These are phyloP conservation scores for Cromileptes altivelis DNA, from an alignment of 2,113 vertebrate species.

Conservation along the genomic window DNA sequence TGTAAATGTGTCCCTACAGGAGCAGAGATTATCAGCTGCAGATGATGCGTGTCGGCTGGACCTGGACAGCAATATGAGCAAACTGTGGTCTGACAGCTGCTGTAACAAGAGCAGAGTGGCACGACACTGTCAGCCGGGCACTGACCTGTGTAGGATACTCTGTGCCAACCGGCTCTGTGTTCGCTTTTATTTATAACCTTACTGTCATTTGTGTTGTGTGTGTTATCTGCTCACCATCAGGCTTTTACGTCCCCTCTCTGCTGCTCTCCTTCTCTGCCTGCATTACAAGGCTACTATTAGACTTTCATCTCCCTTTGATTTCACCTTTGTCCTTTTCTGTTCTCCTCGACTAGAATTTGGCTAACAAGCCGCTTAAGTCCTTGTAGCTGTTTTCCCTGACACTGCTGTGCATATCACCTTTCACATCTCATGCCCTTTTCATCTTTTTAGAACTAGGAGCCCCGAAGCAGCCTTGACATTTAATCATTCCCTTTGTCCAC, in stretches of 20 bases:
- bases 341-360: not conserved
- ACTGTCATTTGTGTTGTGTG: conserved; percentile 2
- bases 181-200: conserved; percentile 47
- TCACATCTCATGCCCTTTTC: conserved; percentile 12
- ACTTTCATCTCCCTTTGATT: conserved; percentile 3
- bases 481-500: conserved; percentile 33
- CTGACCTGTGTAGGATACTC: conserved; percentile 36
- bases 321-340: not conserved
- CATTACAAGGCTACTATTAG: not conserved
- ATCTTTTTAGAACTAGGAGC: conserved; percentile 7
- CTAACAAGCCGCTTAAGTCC: conserved; percentile 6
- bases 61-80: conserved; percentile 33
- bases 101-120: conserved; percentile 14
- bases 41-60: not conserved
- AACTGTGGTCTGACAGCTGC: conserved; percentile 35
- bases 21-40: conserved; percentile 19
- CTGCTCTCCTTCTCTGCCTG: not conserved
- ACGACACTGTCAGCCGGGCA: not conserved
- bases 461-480: conserved; percentile 31
- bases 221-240: not conserved
- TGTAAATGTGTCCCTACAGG: not conserved
- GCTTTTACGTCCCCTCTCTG: not conserved
- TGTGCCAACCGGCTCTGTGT: conserved; percentile 3
- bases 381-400: not conserved
- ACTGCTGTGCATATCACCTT: conserved; percentile 6